Evolutionary conservation across 2,888 invertebrate species (phyloP), one percentile per base, ranked within the genome.

Genomic region (Drosophila gaucha): DNA sequence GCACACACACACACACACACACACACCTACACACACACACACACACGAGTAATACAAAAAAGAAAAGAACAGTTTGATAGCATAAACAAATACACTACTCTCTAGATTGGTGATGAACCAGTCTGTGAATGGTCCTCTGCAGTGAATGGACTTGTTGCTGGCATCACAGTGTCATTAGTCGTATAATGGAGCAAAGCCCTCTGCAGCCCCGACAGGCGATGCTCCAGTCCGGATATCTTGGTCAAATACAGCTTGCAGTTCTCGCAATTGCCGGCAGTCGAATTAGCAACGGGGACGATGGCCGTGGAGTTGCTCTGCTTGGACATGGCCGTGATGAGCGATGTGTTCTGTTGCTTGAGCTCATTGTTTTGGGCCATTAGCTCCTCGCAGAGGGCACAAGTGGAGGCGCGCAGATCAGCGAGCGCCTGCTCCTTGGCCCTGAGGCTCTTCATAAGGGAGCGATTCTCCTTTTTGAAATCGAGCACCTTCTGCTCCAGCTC

Each of bases 401-500:
- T 73, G 20, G 80, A 66, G 6, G 56, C 33, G 10, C 60, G 74
- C 2, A 79, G 31, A 1, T 67, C 86, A 1, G 31, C 49, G 0
- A 78, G 20, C 0, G 71, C 64, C 26, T 87, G 57, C 5, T 86
- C 86, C 8, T 74, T 68, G 4, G 43, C 36, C 8, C 38, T 49
- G 0, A 80, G 52, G 1, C 14, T 59, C 3, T 66, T 74, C 0
- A 31, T 80, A 1, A 90, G 55, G 0, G 46, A 28, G 1, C 89
- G 85, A 77, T 92, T 92, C 56, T 91, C 91, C 49, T 85, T 86
- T 70, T 90, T 90, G 6, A 90, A 62, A 44, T 91, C 88, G 18
- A 92, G 74, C 24, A 91, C 67, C 74, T 90, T 91, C 38, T 92
- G 88, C 82, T 90, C 92, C 20, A 92, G 78, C 30, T 83, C 85